phyloP scores from a whole-genome alignment of 2,888 invertebrate species.

The Dicycla oo region DNA sequence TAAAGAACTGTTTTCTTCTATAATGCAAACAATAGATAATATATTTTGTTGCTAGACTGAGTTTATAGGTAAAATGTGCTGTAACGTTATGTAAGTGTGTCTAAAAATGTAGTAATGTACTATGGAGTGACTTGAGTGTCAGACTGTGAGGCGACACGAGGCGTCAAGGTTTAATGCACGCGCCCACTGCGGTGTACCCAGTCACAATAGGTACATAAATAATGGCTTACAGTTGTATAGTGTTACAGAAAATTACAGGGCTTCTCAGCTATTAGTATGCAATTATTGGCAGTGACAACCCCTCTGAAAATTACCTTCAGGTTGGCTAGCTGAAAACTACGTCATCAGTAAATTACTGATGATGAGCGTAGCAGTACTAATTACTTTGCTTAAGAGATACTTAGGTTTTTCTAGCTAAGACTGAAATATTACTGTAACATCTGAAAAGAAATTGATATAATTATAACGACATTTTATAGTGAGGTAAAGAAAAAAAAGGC shows the following conservation, averaged over 20 bases:
- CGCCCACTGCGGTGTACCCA: slow-evolving; percentile 28
- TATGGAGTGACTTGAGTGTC: slow-evolving; percentile 19
- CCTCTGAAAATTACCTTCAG: slow-evolving; percentile 29
- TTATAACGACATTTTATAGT: background rate
- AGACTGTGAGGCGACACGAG: slow-evolving; percentile 52
- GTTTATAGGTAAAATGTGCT: slow-evolving; percentile 20
- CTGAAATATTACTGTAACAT: background rate
- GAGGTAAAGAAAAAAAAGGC: background rate
- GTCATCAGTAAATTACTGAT: slow-evolving; percentile 17
- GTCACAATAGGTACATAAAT: slow-evolving; percentile 46
- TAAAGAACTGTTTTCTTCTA: slow-evolving; percentile 46
- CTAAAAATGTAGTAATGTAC: slow-evolving; percentile 6
- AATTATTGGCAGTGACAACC: slow-evolving; percentile 32
- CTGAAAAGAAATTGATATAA: background rate
- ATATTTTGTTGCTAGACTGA: slow-evolving; percentile 29
- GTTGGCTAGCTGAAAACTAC: slow-evolving; percentile 19
- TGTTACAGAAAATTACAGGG: slow-evolving; percentile 48
- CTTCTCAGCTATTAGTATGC: slow-evolving; percentile 20
- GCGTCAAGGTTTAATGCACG: slow-evolving; percentile 51
- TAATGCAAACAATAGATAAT: slow-evolving; percentile 33
- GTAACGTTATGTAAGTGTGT: slow-evolving; percentile 30
- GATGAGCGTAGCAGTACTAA: slow-evolving; percentile 1
- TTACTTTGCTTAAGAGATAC: slow-evolving; percentile 4
- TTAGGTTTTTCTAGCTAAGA: slow-evolving; percentile 1
- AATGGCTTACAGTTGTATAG: slow-evolving; percentile 37